phyloP scores from a whole-genome alignment of 2,888 invertebrate species.

The Drosophila rubida region DNA sequence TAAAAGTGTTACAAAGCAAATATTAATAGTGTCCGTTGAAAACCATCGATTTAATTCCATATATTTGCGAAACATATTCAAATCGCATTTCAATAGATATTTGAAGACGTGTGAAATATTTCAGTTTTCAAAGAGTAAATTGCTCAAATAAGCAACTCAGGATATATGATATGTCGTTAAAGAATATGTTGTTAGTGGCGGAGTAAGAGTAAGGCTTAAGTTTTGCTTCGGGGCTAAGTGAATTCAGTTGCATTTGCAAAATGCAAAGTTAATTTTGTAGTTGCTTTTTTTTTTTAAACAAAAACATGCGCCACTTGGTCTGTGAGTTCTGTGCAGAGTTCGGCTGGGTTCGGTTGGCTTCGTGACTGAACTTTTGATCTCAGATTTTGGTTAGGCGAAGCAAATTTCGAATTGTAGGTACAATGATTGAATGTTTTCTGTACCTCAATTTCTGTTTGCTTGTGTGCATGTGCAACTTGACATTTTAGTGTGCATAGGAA shows the following conservation, averaged over 20 bases:
- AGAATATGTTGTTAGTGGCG: background rate
- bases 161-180: background rate
- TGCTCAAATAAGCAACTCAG: background rate
- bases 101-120: background rate
- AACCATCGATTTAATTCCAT: too few species aligned
- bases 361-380: conserved; percentile 80
- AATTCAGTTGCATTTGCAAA: conserved; percentile 42
- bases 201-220: background rate
- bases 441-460: conserved; percentile 11
- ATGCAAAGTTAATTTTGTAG: conserved; percentile 24
- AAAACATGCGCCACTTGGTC: conserved; percentile 53
- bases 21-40: background rate
- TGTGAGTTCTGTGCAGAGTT: conserved; percentile 45
- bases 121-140: background rate
- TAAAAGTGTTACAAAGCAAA: background rate
- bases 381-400: conserved; percentile 51
- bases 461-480: conserved; percentile 60
- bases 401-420: conserved; percentile 58
- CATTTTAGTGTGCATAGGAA: conserved; percentile 75
- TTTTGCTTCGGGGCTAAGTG: conserved; percentile 17
- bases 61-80: too few species aligned
- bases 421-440: conserved; percentile 71
- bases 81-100: too few species aligned
- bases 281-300: conserved; percentile 17
- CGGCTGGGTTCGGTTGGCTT: conserved; percentile 47